A percentile compares a stretch with the other conserved stretches of the same genome.
phyloP scores from a whole-genome alignment of 2,797 vertebrate species.

The Momotus momota region DNA sequence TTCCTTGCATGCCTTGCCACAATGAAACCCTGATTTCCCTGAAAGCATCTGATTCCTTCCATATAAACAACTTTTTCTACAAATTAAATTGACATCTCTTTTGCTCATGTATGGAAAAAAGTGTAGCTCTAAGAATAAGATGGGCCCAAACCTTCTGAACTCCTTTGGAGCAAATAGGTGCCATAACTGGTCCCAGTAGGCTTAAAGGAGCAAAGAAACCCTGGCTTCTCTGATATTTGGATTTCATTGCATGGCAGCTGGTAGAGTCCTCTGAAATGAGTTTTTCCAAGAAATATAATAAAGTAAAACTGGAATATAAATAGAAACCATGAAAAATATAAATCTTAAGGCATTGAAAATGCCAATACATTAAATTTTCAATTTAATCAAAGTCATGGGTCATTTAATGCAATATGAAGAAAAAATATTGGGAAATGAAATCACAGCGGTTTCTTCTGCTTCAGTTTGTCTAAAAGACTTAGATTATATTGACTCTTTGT shows the following conservation, averaged over 20 bases:
- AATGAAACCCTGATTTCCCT: not conserved
- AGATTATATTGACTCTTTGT: not conserved
- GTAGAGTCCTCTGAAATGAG: not conserved
- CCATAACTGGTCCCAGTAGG: not conserved
- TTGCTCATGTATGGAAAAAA: not conserved
- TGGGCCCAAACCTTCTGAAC: not conserved
- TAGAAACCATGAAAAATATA: conserved; percentile 32
- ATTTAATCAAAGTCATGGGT: conserved; percentile 59
- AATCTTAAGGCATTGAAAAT: conserved; percentile 38
- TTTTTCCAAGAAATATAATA: conserved; percentile 17
- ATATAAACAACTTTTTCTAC: not conserved
- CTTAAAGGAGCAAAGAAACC: not conserved
- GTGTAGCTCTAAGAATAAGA: not conserved
- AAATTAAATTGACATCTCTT: not conserved
- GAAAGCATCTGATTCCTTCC: not conserved
- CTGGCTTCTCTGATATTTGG: not conserved
- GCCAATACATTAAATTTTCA: conserved; percentile 55
- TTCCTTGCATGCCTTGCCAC: not conserved
- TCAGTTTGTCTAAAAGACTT: not conserved
- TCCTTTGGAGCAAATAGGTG: not conserved
- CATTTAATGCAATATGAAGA: conserved; percentile 59
- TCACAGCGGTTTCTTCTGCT: not conserved
- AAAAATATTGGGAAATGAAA: conserved; percentile 45
- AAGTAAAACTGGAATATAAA: conserved; percentile 31
- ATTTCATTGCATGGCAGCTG: not conserved